Conservation (phyloP, 2,797 vertebrate species). For the Pseudochaenichthys georgianus region DNA sequence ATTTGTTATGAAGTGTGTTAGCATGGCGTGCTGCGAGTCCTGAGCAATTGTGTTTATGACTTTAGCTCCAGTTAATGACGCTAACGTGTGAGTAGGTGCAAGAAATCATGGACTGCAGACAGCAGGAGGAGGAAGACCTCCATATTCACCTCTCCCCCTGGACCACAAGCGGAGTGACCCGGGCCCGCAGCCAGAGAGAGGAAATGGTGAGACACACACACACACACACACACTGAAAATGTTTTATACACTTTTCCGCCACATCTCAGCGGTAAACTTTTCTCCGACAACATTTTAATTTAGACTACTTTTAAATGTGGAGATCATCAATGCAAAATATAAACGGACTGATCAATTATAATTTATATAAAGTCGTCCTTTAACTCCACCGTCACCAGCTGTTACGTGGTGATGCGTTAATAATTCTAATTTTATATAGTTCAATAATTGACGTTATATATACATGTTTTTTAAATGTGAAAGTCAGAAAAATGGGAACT, state of each 20-base stretch:
- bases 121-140: constrained; percentile 35
- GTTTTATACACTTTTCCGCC: no score
- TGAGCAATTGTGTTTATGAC: background rate
- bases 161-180: constrained; percentile 15
- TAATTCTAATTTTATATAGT: no score
- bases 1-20: no score
- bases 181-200: background rate
- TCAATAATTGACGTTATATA: no score
- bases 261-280: no score
- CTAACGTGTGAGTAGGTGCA: constrained; percentile 37
- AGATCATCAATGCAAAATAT: background rate
- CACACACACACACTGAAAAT: background rate
- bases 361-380: no score
- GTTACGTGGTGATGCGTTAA: no score
- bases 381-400: no score
- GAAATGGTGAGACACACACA: constrained; percentile 41
- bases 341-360: background rate
- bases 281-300: background rate
- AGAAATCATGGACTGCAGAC: constrained; percentile 46
- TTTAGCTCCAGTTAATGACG: background rate
- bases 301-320: background rate
- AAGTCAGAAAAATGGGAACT: no score
- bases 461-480: no score
- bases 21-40: no score
- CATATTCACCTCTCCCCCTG: constrained; percentile 41